These are phyloP conservation scores for Drosophila kurseongensis DNA, from an alignment of 1,140 invertebrate genomes.

Conservation along the genomic window DNA sequence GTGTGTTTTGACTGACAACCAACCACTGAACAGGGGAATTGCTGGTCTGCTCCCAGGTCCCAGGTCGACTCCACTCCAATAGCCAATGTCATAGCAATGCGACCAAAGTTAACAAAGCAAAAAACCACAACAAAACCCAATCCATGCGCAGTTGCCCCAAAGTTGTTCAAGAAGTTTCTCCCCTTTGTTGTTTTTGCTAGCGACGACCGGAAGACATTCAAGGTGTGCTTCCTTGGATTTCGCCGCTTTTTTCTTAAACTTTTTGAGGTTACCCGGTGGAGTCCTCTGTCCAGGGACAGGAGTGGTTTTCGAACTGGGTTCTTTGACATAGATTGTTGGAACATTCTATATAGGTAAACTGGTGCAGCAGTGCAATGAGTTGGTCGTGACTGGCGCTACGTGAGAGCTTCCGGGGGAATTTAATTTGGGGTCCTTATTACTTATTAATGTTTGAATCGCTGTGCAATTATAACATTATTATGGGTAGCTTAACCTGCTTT, in stretches of 20 bases:
- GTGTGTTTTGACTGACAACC: slow-evolving; percentile 77
- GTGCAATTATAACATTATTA: slow-evolving; percentile 32
- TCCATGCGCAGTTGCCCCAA: slow-evolving; percentile 73
- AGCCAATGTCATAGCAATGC: slow-evolving; percentile 80
- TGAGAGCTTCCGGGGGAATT: neutral
- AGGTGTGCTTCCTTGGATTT: slow-evolving; percentile 53
- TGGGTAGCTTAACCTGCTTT: slow-evolving; percentile 11
- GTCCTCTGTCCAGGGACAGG: slow-evolving; percentile 24
- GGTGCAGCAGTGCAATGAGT: slow-evolving; percentile 66
- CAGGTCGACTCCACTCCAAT: slow-evolving; percentile 6
- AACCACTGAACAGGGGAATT: slow-evolving; percentile 53
- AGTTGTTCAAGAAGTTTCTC: slow-evolving; percentile 71
- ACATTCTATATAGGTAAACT: slow-evolving; percentile 28
- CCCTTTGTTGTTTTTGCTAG: slow-evolving; percentile 50
- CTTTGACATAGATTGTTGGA: slow-evolving; percentile 10
- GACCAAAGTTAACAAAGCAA: slow-evolving; percentile 75
- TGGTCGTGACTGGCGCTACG: neutral
- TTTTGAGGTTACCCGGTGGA: slow-evolving; percentile 69
- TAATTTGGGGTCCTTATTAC: slow-evolving; percentile 21
- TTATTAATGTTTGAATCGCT: slow-evolving; percentile 56
- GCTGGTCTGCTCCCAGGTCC: slow-evolving; percentile 18
- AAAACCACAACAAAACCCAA: slow-evolving; percentile 80
- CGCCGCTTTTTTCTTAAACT: slow-evolving; percentile 8
- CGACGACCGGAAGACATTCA: slow-evolving; percentile 70
- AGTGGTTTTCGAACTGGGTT: slow-evolving; percentile 52